Percentiles rank a stretch among this genome's conserved stretches.
Conservation (phyloP, 2,888 invertebrate genomes). For the Limnephilus lunatus region DNA sequence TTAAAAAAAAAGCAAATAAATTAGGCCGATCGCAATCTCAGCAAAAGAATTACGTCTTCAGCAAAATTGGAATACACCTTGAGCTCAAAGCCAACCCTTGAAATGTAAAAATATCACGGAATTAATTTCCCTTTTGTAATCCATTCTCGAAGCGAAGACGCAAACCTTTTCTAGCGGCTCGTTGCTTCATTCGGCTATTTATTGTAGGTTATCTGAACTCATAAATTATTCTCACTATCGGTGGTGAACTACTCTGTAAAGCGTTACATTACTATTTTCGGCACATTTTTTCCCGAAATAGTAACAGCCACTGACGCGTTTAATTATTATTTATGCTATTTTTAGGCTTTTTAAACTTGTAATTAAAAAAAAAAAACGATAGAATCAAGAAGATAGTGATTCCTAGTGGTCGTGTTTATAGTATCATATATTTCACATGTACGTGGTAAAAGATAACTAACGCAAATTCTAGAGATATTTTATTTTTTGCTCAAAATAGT, state of each 20-base stretch:
- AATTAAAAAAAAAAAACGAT: not conserved
- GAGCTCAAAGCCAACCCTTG: not conserved
- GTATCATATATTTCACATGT: not conserved
- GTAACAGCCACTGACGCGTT: slow-evolving; percentile 2
- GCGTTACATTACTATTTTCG: not conserved
- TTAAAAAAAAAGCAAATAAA: not conserved
- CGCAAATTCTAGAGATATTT: not conserved
- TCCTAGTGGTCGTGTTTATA: not conserved
- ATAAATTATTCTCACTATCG: slow-evolving; percentile 20
- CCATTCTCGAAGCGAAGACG: not conserved
- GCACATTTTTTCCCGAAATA: slow-evolving; percentile 16
- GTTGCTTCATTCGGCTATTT: not conserved
- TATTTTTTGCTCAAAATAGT: not conserved
- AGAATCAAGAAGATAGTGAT: not conserved
- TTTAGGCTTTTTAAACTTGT: slow-evolving; percentile 2
- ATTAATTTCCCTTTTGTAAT: not conserved
- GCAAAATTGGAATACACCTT: not conserved
- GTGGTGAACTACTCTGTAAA: not conserved
- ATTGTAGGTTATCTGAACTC: slow-evolving; percentile 13
- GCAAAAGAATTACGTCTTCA: not conserved
- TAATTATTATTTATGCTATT: slow-evolving; percentile 24
- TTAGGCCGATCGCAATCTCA: not conserved
- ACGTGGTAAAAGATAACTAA: not conserved
- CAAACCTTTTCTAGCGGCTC: not conserved
- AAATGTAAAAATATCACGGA: not conserved